A percentile compares a stretch with the other conserved stretches of the same genome.
These are phyloP conservation scores for Agrypnia vestita DNA, from an alignment of 1,140 invertebrate species.

Conservation along the genomic window DNA sequence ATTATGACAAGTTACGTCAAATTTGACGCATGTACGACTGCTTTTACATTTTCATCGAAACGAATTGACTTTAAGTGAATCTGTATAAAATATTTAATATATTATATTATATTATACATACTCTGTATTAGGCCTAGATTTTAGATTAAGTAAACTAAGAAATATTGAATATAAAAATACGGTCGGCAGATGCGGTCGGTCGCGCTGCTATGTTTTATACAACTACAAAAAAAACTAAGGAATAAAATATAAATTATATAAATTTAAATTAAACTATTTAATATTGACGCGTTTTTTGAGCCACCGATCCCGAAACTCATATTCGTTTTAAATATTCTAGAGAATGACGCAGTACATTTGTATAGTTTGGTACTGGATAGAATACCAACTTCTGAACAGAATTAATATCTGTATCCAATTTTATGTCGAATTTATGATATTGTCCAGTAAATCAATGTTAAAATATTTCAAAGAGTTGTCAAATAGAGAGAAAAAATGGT, in stretches of 20 bases:
- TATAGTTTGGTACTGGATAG: neutral
- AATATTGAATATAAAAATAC: neutral
- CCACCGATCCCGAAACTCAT: neutral
- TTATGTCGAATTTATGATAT: neutral
- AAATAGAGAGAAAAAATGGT: neutral
- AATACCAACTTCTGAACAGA: neutral
- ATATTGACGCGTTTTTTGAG: slow-evolving; percentile 1
- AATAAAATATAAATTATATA: neutral
- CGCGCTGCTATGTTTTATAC: slow-evolving; percentile 28
- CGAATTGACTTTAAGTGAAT: neutral
- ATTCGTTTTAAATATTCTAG: neutral
- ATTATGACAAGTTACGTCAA: neutral
- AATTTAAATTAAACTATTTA: neutral
- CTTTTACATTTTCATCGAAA: slow-evolving; percentile 21
- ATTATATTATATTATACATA: slow-evolving; percentile 5
- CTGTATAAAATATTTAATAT: slow-evolving; percentile 10
- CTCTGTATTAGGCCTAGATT: neutral
- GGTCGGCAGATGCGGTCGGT: slow-evolving; percentile 10
- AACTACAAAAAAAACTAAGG: neutral
- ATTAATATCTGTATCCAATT: neutral
- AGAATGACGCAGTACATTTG: neutral
- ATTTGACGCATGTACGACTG: neutral
- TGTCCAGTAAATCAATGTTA: neutral
- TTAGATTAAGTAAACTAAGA: neutral
- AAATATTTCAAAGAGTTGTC: neutral